Percentiles rank a stretch among this genome's conserved stretches.
These are phyloP conservation scores for Oreortyx pictus DNA, from an alignment of 2,797 vertebrate genomes.

Conservation along the genomic window DNA sequence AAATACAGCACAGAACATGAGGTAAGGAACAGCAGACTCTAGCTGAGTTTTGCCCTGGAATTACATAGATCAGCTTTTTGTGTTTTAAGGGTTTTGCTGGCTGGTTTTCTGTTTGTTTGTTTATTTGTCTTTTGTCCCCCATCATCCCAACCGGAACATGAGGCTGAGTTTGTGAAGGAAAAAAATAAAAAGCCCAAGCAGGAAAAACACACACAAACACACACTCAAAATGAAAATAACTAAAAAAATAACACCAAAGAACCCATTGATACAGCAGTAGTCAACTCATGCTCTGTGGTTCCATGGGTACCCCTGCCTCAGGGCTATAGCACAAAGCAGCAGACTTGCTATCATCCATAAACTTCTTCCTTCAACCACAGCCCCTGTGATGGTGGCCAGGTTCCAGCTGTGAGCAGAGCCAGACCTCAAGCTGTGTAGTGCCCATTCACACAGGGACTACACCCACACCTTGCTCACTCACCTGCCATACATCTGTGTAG, in stretches of 20 bases:
- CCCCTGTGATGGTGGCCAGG: not conserved
- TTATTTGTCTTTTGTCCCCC: not conserved
- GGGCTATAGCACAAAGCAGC: not conserved
- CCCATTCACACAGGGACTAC: not conserved
- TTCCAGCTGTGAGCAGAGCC: not conserved
- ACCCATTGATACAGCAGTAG: fast-evolving
- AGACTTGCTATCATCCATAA: not conserved
- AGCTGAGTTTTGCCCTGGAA: not conserved
- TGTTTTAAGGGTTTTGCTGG: not conserved
- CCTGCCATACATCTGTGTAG: not conserved
- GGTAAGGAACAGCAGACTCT: not conserved
- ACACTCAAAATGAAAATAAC: not conserved
- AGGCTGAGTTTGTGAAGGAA: not conserved
- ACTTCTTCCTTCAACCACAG: not conserved
- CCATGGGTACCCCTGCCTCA: fast-evolving
- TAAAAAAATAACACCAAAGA: not conserved
- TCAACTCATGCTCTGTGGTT: not conserved
- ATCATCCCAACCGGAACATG: fast-evolving
- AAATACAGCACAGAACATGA: not conserved
- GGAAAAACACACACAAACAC: too few relatives aligned
- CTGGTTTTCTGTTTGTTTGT: not conserved
- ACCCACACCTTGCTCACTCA: not conserved
- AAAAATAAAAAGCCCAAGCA: not conserved
- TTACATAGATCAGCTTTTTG: not conserved
- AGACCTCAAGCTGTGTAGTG: not conserved